Conservation (phyloP, 2,888 invertebrate species). For the Morpho achilles region DNA sequence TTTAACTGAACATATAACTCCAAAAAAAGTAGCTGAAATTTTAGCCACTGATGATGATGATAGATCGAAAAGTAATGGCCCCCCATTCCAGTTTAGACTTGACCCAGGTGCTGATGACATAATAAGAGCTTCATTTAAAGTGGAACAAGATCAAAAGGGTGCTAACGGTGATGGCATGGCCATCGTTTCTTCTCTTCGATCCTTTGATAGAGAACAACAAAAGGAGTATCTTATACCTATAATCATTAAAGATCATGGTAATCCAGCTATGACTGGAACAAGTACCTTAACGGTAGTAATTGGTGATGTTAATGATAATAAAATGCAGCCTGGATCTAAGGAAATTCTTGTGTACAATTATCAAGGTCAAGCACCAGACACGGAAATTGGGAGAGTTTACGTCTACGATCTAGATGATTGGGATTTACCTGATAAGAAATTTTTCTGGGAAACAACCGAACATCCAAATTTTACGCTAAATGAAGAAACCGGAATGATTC, state of each 20-base stretch:
- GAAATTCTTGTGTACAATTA: slow-evolving; percentile 99
- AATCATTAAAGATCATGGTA: slow-evolving; percentile 97
- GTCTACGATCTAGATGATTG: slow-evolving; percentile 99
- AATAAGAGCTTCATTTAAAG: slow-evolving; percentile 95
- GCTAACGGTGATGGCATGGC: slow-evolving; percentile 99
- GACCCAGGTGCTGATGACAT: slow-evolving; percentile 96
- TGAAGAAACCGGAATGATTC: slow-evolving; percentile 96
- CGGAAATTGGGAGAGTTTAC: slow-evolving; percentile 96
- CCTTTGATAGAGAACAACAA: slow-evolving; percentile 96
- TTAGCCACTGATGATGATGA: slow-evolving; percentile 96
- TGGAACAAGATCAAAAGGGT: slow-evolving; percentile 98
- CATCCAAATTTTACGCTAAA: slow-evolving; percentile 93
- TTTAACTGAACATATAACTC: slow-evolving; percentile 94
- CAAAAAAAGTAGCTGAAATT: slow-evolving; percentile 94
- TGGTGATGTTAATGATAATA: slow-evolving; percentile 98
- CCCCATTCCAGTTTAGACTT: slow-evolving; percentile 96
- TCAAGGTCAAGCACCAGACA: slow-evolving; percentile 92
- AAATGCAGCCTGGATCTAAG: slow-evolving; percentile 98
- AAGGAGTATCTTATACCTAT: slow-evolving; percentile 98
- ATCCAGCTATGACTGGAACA: slow-evolving; percentile 97
- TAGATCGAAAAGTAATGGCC: slow-evolving; percentile 95
- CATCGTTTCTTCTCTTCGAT: slow-evolving; percentile 94
- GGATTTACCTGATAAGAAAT: slow-evolving; percentile 98
- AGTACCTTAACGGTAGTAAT: slow-evolving; percentile 97
- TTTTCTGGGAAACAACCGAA: slow-evolving; percentile 94